These are phyloP conservation scores for Mellivora capensis DNA, from an alignment of 2,113 vertebrate species.

Conservation along the genomic window DNA sequence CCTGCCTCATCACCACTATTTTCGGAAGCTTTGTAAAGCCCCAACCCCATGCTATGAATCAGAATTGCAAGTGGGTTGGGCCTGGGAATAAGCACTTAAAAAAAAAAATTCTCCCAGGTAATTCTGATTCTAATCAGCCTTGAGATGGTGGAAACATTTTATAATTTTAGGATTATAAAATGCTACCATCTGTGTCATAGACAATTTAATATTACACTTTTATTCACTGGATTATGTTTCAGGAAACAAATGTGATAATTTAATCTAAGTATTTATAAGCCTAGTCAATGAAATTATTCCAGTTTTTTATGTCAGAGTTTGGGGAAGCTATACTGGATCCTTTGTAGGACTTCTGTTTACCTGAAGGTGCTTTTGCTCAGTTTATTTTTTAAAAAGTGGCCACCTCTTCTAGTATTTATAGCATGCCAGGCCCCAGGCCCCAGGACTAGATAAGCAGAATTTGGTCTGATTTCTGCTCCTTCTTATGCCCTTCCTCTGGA, in stretches of 20 bases:
- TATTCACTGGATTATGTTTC: background rate
- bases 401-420: background rate
- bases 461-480: background rate
- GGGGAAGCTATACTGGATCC: background rate
- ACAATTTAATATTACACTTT: background rate
- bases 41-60: background rate
- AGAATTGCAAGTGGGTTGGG: background rate
- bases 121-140: constrained; percentile 8
- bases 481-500: background rate
- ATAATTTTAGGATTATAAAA: background rate
- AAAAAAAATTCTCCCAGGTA: background rate
- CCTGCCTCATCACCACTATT: background rate
- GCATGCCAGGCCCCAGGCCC: background rate
- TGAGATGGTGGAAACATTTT: constrained; percentile 5
- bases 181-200: background rate
- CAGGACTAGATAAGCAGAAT: background rate
- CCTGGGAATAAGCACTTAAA: background rate
- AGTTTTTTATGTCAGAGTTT: background rate
- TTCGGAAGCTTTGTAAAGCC: background rate
- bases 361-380: background rate
- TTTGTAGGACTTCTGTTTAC: background rate
- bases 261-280: background rate
- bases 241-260: background rate
- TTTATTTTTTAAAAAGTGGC: background rate
- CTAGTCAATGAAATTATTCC: background rate